Base-by-base conservation (phyloP, 2,888 invertebrate species). In the Trissolcus japonicus region DNA sequence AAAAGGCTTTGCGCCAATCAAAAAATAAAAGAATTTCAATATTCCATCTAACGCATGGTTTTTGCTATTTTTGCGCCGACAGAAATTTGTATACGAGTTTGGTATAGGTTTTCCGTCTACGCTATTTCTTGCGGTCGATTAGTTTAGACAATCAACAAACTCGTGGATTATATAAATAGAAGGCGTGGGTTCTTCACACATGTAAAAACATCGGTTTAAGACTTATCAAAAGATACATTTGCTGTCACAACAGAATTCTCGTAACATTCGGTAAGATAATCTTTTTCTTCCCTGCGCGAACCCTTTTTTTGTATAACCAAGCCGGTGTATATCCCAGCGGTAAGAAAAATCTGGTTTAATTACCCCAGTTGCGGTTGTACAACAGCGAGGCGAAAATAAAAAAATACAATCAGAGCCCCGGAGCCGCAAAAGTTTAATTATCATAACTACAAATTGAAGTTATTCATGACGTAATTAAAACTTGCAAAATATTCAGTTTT, bases 391-490 rank as follows among this genome's bases (percentile, higher is more conserved):
- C 53, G 63, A 17, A 50, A 17, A 46, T 4, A 46, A 14, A 60
- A 73, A 73, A 66, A 61, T 50, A 50, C 74, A 62, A 57, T 67
- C 65, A 29, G 29, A 56, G 67, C 62, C 41, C 17, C 46, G 16
- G 46, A 46, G 11, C 51, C 14, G 61, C 6, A 17, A 48, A 61
- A 73, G 43, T 73, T 73, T 66, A 67, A 73, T 73, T 66, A 62
- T 56, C 66, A 61, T 67, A 73, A 73, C 57, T 61, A 62, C 62
- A 67, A 74, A 57, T 66, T 35, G 41, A 67, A 67, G 57, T 74
- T 74, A 74, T 74, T 74, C 74, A 74, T 67, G 67, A 40, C 62
- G 53, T 57, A 61, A 74, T 74, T 74, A 67, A 74, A 74, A 73
- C 61, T 73, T 66, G 21, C 29, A 56, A 74, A 74, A 68, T 63